Evolutionary conservation across 2,797 vertebrate species (phyloP).

Genomic region (Poecile montanus): DNA sequence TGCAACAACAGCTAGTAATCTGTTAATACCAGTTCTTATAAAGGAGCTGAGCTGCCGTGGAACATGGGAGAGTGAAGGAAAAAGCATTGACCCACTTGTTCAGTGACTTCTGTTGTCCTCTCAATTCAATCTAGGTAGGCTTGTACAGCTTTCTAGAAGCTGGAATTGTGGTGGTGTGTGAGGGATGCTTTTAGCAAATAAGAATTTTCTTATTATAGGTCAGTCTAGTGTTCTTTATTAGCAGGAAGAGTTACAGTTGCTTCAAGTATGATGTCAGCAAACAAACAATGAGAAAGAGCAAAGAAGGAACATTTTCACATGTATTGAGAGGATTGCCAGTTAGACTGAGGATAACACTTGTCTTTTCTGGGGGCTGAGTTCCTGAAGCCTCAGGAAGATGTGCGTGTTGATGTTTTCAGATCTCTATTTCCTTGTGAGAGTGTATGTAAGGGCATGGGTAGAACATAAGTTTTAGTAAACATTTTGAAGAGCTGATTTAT

Average conservation of each 20-base stretch:
- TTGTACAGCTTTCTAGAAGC: not conserved
- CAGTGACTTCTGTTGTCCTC: not conserved
- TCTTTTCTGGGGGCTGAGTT: not conserved
- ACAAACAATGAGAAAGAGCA: not conserved
- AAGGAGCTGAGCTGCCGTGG: not conserved
- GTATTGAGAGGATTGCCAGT: not conserved
- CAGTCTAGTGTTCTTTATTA: not conserved
- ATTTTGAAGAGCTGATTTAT: not conserved
- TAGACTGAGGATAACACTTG: not conserved
- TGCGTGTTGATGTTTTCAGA: not conserved
- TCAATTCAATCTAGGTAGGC: not conserved
- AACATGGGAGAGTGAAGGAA: not conserved
- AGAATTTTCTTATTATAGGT: not conserved
- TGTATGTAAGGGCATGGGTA: not conserved
- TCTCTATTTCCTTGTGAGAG: not conserved
- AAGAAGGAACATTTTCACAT: not conserved
- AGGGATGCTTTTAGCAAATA: not conserved
- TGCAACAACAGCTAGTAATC: not conserved
- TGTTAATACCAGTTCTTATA: not conserved
- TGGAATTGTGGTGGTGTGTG: not conserved
- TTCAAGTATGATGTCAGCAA: not conserved
- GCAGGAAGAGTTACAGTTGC: not conserved
- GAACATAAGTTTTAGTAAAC: not conserved
- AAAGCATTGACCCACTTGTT: fast-evolving
- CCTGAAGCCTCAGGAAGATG: not conserved